A percentile compares a stretch with the other conserved stretches of the same genome.
phyloP scores from a whole-genome alignment of 2,113 vertebrate species.

The Pygoscelis antarcticus region DNA sequence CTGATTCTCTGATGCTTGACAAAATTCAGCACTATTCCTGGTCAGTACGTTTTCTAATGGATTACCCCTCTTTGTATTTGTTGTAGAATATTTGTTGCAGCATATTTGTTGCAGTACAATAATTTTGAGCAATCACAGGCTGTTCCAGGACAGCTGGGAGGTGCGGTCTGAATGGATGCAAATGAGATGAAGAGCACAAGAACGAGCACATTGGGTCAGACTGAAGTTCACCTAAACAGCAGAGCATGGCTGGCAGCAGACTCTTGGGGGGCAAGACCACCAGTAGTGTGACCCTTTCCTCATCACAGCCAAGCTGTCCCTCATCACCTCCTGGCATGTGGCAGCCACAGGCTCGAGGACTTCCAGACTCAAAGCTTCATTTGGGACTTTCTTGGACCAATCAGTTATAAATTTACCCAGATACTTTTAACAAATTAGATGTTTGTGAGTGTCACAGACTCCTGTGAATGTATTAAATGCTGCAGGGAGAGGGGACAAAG shows the following conservation, averaged over 20 bases:
- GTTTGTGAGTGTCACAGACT: too few species aligned
- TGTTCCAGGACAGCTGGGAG: background rate
- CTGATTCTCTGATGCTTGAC: background rate
- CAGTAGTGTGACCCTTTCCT: background rate
- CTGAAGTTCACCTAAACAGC: background rate
- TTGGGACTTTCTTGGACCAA: too few species aligned
- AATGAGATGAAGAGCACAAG: background rate
- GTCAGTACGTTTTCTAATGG: background rate
- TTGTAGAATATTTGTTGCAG: background rate
- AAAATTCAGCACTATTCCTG: background rate
- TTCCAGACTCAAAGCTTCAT: too few species aligned
- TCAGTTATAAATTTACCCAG: too few species aligned
- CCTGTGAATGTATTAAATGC: too few species aligned
- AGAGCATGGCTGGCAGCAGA: too few species aligned
- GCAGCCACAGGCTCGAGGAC: background rate
- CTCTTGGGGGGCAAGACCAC: background rate
- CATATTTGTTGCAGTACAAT: background rate
- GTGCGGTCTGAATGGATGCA: too few species aligned
- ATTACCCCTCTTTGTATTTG: background rate
- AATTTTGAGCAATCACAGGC: background rate
- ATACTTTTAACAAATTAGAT: too few species aligned
- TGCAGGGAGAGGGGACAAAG: too few species aligned
- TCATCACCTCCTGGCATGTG: background rate
- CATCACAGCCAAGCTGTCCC: background rate
- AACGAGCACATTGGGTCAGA: accelerated